Conservation (phyloP, 2,113 vertebrate genomes). For the Psettodes erumei region DNA sequence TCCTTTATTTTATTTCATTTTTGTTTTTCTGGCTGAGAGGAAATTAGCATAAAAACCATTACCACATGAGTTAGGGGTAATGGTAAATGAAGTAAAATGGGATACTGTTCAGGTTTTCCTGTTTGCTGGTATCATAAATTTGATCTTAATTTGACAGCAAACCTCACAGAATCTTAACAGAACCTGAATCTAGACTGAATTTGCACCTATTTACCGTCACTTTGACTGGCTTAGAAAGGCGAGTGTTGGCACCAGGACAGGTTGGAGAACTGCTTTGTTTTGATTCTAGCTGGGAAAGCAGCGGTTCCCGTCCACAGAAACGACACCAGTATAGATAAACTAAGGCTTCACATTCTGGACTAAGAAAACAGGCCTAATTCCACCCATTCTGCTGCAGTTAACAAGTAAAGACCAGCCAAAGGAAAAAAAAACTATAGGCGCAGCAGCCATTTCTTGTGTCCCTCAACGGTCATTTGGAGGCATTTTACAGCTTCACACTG, state of each 20-base stretch:
- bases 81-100: slow-evolving; percentile 17
- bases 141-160: neutral
- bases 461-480: slow-evolving; percentile 50
- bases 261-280: neutral
- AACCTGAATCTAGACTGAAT: neutral
- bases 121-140: neutral
- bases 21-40: slow-evolving; percentile 8
- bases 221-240: neutral
- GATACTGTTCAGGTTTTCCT: neutral
- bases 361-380: slow-evolving; percentile 33
- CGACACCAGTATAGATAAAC: neutral
- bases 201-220: slow-evolving; percentile 1
- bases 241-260: neutral
- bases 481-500: slow-evolving; percentile 62
- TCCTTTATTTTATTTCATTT: too few relatives aligned
- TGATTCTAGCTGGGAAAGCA: neutral
- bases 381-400: slow-evolving; percentile 45
- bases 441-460: slow-evolving; percentile 1
- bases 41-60: slow-evolving; percentile 11
- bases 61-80: slow-evolving; percentile 3
- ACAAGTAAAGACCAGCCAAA: slow-evolving; percentile 35
- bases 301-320: neutral
- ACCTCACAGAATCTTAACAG: neutral
- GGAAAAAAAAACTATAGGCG: slow-evolving; percentile 18
- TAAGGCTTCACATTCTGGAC: neutral